Conservation (phyloP, 2,888 invertebrate species). For the Syritta pipiens region DNA sequence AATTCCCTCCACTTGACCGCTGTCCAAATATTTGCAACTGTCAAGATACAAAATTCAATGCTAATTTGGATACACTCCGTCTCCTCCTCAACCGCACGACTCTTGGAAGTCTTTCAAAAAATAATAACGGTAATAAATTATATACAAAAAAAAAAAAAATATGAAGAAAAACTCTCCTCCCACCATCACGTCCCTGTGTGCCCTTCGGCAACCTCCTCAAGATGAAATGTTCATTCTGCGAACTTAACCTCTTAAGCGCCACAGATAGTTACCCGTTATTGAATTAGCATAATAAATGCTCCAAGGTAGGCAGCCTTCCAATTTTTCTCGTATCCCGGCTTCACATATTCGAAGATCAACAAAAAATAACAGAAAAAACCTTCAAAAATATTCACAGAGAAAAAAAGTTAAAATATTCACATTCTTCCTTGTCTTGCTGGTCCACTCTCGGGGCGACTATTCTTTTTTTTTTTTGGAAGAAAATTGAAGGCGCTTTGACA, state of each 20-base stretch:
- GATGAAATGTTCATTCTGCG: constrained; percentile 60
- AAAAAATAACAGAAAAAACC: constrained; percentile 11
- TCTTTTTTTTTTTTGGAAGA: too few species aligned
- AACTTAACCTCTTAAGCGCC: constrained; percentile 70
- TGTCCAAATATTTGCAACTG: constrained; percentile 65
- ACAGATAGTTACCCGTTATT: constrained; percentile 69
- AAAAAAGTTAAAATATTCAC: constrained; percentile 64
- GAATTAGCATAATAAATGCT: constrained; percentile 70
- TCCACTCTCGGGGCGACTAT: too few species aligned
- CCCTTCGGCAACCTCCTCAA: constrained; percentile 35
- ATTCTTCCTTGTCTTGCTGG: constrained; percentile 21
- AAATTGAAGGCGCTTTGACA: constrained; percentile 57
- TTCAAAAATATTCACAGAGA: constrained; percentile 43
- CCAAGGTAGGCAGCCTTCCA: constrained; percentile 66
- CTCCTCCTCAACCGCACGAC: constrained; percentile 1
- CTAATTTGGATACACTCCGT: constrained; percentile 45
- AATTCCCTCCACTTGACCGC: constrained; percentile 45
- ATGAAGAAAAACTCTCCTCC: neutral
- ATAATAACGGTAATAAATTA: constrained; percentile 67
- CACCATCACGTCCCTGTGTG: neutral
- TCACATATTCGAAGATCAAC: constrained; percentile 42
- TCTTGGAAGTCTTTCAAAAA: constrained; percentile 66
- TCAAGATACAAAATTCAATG: constrained; percentile 58
- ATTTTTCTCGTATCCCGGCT: constrained; percentile 52
- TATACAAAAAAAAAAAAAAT: constrained; percentile 31